Percentiles rank a stretch among this genome's conserved stretches.
Conservation (phyloP, 23 tunicate genomes). For the Ciona savignyi region DNA sequence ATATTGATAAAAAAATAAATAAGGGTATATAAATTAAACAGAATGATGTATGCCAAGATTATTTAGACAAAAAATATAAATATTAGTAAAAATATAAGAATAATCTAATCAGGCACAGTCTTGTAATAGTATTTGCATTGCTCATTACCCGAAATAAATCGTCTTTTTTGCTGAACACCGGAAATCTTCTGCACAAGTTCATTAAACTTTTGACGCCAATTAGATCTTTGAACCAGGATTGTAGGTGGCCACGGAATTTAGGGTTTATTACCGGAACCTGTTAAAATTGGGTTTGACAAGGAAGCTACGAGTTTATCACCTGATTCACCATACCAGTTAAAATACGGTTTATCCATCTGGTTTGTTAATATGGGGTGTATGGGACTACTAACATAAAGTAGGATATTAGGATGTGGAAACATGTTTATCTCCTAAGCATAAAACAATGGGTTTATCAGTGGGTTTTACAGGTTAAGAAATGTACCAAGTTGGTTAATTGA, state of each 20-base stretch:
- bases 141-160: constrained; percentile 65
- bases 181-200: constrained; percentile 49
- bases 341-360: too few species aligned
- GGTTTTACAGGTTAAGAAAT: too few species aligned
- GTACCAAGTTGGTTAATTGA: too few species aligned
- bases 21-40: too few species aligned
- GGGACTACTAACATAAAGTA: too few species aligned
- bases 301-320: too few species aligned
- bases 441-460: constrained; percentile 34
- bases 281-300: too few species aligned
- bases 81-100: neutral
- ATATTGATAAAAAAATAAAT: too few species aligned
- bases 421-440: constrained; percentile 55
- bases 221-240: constrained; percentile 59
- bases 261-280: constrained; percentile 49
- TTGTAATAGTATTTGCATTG: neutral
- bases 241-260: constrained; percentile 19
- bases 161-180: constrained; percentile 78
- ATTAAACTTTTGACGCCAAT: constrained; percentile 20
- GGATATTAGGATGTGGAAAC: too few species aligned
- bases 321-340: neutral
- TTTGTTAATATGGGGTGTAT: too few species aligned
- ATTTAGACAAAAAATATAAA: neutral
- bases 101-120: too few species aligned
- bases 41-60: neutral